Evolutionary conservation across 1,140 invertebrate species (phyloP), one percentile per base, ranked within the genome.

Genomic region (Brachionus manjavacas): DNA sequence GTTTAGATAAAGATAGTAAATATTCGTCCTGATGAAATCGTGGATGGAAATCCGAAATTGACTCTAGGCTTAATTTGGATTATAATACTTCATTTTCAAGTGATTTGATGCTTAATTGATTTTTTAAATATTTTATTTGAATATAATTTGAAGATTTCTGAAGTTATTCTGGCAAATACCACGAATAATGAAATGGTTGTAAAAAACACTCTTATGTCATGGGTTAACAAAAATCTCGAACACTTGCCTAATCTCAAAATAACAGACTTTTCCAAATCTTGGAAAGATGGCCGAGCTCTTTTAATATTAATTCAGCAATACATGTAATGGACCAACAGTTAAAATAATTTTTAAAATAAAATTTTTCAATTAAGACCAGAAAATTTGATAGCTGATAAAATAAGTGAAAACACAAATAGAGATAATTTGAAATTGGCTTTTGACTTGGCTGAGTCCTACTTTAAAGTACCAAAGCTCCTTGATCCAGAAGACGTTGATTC

Each of bases 401-500:
- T 92, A 41, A 88, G 90, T 84, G 91, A 91, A 80, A 92, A 93
- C 87, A 92, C 93, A 85, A 92, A 94, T 76, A 92, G 95, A 85
- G 96, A 99, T 89, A 94, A 98, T 87, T 93, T 99, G 87, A 95
- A 98, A 88, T 93, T 93, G 85, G 96, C 97, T 41, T 99, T 99
- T 92, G 93, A 94, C 88, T 92, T 96, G 86, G 96, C 96, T 79
- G 97, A 99, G 91, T 93, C 93, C 88, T 96, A 99, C 89, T 98
- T 97, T 90, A 96, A 96, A 86, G 97, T 99, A 87, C 98, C 96
- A 84, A 93, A 95, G 89, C 93, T 99, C 86, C 92, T 99, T 86
- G 97, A 99, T 92, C 94, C 97, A 81, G 98, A 99, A 64, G 97
- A 99, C 93, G 95, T 99, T 86, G 97, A 99, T 91, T 98, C 96